Base-by-base conservation (phyloP, 2,797 vertebrate species). In the Glyptemys insculpta region DNA sequence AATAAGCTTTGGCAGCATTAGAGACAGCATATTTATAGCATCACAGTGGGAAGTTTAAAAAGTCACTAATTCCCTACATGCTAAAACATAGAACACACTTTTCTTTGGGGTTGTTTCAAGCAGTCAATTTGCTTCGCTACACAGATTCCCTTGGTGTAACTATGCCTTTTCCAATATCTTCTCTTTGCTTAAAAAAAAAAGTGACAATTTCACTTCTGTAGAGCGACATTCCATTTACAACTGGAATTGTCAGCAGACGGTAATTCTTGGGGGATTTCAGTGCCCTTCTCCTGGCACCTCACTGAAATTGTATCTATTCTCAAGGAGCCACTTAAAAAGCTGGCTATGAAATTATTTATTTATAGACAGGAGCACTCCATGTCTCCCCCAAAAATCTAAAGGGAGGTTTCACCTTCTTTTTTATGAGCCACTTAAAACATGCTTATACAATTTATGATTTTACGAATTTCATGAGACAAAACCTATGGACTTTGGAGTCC, bases 21-120 rank as follows among this genome's bases (percentile, higher is more conserved):
- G 85, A 95, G 88, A 53, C 56, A 92, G 59, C 12, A 49, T 52
- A 62, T 93, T 97, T 89, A 85, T 90, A 93, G 10, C 18, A 79
- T 82, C 87, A 54, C 87, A 96, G 37, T 90, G 53, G 93, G 88
- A 96, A 93, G 15, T 89, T 89, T 85, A 72, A 92, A 94, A 96
- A 96, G 57, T 93, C 86, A 92, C 59, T 54, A 81, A 91, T 88
- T 95, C 65, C 59, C 31, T 92, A 91, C 94, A 88, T 81, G 19
- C 25, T 94, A 68, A 92, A 95, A 94, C 8, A 53, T 44, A 37
- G 15, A 86, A 65, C 11, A 86, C 85, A 15, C 2, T 80, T n/a
- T 31, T 53, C 37, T 76, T n/a, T 50, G 15, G 0, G 8, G 74
- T 93, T 89, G 79, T 90, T 94, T 94, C 93, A 54, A 96, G 87